Evolutionary conservation across 2,888 invertebrate species (phyloP).

Genomic region (Megalurothrips usitatus): DNA sequence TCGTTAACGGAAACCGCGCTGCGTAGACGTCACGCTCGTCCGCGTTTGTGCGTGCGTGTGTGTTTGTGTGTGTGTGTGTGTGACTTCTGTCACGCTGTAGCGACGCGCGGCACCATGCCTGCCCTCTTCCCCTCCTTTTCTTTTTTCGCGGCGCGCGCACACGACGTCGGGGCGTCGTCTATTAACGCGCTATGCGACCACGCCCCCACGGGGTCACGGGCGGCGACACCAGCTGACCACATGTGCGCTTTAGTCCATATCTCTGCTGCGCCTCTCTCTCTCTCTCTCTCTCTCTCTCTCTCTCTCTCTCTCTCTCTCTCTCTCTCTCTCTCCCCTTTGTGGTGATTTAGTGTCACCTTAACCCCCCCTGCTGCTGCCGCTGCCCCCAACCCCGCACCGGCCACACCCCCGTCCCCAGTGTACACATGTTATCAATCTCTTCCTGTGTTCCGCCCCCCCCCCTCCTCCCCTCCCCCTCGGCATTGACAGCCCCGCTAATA

Average conservation of each 20-base stretch:
- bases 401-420: not conserved
- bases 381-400: not conserved
- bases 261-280: not conserved
- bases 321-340: not conserved
- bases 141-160: no score
- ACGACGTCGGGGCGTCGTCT: no score
- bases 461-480: not conserved
- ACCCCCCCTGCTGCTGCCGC: not conserved
- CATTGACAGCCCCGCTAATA: conserved; percentile 20
- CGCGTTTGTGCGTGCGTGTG: no score
- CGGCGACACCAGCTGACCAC: conserved; percentile 13
- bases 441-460: not conserved
- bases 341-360: conserved; percentile 19
- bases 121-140: no score
- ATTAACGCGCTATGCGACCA: not conserved
- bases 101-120: no score
- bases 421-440: conserved; percentile 25
- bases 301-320: not conserved
- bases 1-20: no score
- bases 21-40: no score
- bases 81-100: no score
- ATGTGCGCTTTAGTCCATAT: not conserved
- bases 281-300: conserved; percentile 4
- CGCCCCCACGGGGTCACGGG: not conserved
- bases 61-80: no score